Evolutionary conservation across 1,140 invertebrate species (phyloP), one percentile per base, ranked within the genome.

Genomic region (Sarcophaga peregrina): DNA sequence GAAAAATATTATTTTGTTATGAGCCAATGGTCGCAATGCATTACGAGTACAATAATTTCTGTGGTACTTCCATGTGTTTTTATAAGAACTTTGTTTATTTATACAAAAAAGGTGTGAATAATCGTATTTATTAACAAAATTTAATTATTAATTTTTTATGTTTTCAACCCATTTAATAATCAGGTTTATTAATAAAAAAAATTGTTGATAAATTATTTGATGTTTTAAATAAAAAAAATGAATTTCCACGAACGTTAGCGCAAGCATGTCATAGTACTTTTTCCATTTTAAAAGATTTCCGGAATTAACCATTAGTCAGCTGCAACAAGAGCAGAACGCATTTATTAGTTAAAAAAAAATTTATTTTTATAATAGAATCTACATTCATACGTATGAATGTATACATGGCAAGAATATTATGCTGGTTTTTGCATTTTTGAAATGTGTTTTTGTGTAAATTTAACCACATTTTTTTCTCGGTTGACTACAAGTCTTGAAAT

Each of bases 111-210:
- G 54, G 54, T 58, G 54, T 58, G 54, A 58, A 58, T 58, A 37
- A 1, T 37, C 25, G 25, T 37, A 58, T 58, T 58, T 58, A 58
- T 58, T 58, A 58, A 58, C n/a, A 58, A 58, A 58, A 37, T 37
- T 58, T 58, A n/a, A 58, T 58, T n/a, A 37, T n/a, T 58, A 58
- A n/a, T 58, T 13, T 58, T 58, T 58, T n/a, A 58, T 58, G 54
- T 15, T 15, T 58, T 58, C 54, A 58, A 58, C 54, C 54, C 54
- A 58, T 13, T 58, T 58, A 58, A 58, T 58, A 58, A 58, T n/a
- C 15, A n/a, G 15, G 54, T 58, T 58, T 58, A 58, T 58, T 58
- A 58, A 58, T n/a, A 4, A 37, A 37, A n/a, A 58, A 58, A 58
- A 15, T 58, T 58, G 54, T 58, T 58, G 54, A 58, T 58, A 58